Base-by-base conservation (phyloP, 2,797 vertebrate genomes). In the Hipposideros larvatus region DNA sequence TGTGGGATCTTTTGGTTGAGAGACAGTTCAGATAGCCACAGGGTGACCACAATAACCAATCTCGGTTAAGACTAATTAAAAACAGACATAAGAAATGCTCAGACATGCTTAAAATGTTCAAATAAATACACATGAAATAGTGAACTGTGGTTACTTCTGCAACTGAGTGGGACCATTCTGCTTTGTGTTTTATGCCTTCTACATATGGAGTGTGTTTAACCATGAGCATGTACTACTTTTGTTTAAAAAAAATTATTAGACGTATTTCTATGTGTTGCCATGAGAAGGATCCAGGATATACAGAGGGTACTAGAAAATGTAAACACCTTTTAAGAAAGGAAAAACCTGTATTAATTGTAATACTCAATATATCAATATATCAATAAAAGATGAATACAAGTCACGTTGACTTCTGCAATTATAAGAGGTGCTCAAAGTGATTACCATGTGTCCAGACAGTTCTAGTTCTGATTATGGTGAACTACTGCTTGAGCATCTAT, bases 71-170 rank as follows among this genome's bases (percentile, higher is more conserved):
- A 48, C n/a, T 70, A 84, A 37, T 74, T 53, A 57, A 93, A 91
- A 92, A n/a, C 13, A 53, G 75, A 65, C 13, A 18, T 41, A 94
- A 79, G 22, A 63, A 31, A 84, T 48, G 1, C 19, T 83, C 68
- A 68, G 2, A 80, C n/a, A 18, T n/a, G 43, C 73, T 84, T 91
- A 82, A 77, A 70, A 85, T 83, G 91, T n/a, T 82, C 61, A 90
- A 79, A 68, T n/a, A 5, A 7, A 41, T 87, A 26, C 10, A 43
- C 48, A 87, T 51, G n/a, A 74, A 75, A 70, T 85, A 22, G 26
- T 80, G 18, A 91, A 41, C 28, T 34, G 41, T 41, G 24, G 41
- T 48, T 86, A 48, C 31, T 88, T 94, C 34, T 75, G 24, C 59
- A 84, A 71, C 3, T 65, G 41, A 13, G 1, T 68, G 57, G 57